Base-by-base conservation (phyloP, 2,113 vertebrate genomes). In the Oreotrochilus melanogaster region DNA sequence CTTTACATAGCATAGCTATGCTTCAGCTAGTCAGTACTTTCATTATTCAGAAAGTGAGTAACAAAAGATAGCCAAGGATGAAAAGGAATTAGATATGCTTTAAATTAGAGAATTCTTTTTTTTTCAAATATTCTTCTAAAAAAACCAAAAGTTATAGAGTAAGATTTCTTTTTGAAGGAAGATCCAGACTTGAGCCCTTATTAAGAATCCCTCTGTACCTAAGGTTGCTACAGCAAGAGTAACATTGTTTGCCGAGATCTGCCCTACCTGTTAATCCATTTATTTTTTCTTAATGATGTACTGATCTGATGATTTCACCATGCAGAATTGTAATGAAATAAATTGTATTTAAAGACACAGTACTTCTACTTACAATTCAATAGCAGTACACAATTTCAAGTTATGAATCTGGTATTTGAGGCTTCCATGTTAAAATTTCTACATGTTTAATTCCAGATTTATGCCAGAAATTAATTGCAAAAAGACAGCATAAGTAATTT, bases 361-460 rank as follows among this genome's bases (percentile, higher is more conserved):
- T 60, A 94, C 87, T 94, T 96, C 86, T 92, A 90, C 74, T 87
- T 96, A 28, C 54, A 96, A 94, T 93, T 96, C 85, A 95, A 95
- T 22, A 94, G 89, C 70, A 58, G 27, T 69, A 78, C 24, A 61
- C 37, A 87, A 72, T 91, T 96, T 87, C 50, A 89, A 39, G 83
- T 93, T 94, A 84, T 88, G 96, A 94, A 97, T 97, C 60, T 93
- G 58, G 10, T 51, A 91, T 96, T 97, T 96, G 85, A 94, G 27
- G 47, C 81, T 93, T 92, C 81, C 19, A 1, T 62, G 18, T 62
- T 96, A 45, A 89, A 65, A 93, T 97, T 92, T 87, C 91, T 76
- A 65, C 61, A 81, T 64, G 51, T 66, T 35, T 86, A 13, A 6
- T 37, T 81, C 51, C n/a, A 97, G 89, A 96, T 97, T 97, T 97